Conservation (phyloP, 2,113 vertebrate species). For the Brachionichthys hirsutus region DNA sequence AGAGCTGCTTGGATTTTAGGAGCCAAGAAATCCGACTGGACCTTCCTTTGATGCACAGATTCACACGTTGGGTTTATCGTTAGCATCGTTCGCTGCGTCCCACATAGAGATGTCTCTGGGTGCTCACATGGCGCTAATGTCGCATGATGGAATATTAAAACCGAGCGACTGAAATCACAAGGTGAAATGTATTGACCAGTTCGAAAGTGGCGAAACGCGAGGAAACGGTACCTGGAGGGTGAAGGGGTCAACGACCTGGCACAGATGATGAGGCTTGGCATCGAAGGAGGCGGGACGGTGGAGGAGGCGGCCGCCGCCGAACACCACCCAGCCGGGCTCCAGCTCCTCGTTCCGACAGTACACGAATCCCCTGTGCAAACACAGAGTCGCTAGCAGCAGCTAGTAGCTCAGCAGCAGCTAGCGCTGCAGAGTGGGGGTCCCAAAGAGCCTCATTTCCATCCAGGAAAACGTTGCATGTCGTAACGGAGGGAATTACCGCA, state of each 20-base stretch:
- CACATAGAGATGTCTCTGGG: no score
- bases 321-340: conserved; percentile 93
- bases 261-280: conserved; percentile 95
- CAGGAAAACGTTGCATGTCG: background rate
- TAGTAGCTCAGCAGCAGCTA: background rate
- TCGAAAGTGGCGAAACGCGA: background rate
- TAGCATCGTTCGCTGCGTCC: no score
- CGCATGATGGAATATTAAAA: no score
- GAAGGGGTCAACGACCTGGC: conserved; percentile 94
- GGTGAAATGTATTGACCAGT: no score
- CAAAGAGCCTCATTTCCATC: background rate
- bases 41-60: no score
- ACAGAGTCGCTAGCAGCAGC: conserved; percentile 10
- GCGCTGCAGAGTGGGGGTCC: background rate
- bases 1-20: background rate
- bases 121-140: no score
- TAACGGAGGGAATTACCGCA: background rate
- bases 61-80: no score
- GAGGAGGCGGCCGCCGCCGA: conserved; percentile 84
- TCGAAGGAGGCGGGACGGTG: conserved; percentile 95
- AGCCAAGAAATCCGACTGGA: no score
- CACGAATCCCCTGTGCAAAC: conserved; percentile 87
- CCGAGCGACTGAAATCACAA: no score
- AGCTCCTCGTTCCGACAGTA: conserved; percentile 96
- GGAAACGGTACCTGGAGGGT: conserved; percentile 87